Evolutionary conservation across 2,113 vertebrate species (phyloP), one percentile per base, ranked within the genome.

Genomic region (Xiphias gladius): DNA sequence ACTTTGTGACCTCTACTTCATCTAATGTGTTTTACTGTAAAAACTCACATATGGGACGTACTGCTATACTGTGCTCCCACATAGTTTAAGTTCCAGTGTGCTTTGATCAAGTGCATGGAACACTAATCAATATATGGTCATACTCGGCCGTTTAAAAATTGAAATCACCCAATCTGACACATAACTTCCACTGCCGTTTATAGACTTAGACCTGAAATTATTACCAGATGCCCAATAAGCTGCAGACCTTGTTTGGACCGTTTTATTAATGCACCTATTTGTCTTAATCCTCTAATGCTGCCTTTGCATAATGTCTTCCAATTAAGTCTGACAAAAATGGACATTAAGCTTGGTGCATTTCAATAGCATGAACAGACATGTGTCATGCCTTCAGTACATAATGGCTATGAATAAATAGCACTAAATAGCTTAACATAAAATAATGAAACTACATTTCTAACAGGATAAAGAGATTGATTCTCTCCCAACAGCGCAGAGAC

Each of bases 181-280:
- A 70, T 87, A 1, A 89, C 87, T 93, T 93, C 85, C 90, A 78
- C 35, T 12, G 62, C 71, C 86, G 55, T 90, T 90, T 91, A 89
- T 83, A 58, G 83, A 76, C 41, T 54, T 24, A 1, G 1, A 32
- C n/a, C 10, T 80, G 65, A 66, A 88, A 79, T 86, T 70, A 90
- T 82, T 80, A 52, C 73, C 13, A 70, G 61, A 85, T 78, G 80
- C 84, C 85, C 87, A 79, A 83, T 79, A 72, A 26, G 66, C 61
- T 32, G 43, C 54, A 70, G 81, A 81, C 20, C 28, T 46, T 24
- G 43, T 80, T 79, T 63, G 37, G 77, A 76, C 82, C 50, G 82
- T 74, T 82, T 83, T 59, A 84, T 76, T 73, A 88, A 88, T 77
- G 37, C 68, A 65, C 65, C 81, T 72, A 58, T 91, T 90, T 88